Conservation (phyloP, 2,888 invertebrate genomes). For the Lepidochitona cinerea region DNA sequence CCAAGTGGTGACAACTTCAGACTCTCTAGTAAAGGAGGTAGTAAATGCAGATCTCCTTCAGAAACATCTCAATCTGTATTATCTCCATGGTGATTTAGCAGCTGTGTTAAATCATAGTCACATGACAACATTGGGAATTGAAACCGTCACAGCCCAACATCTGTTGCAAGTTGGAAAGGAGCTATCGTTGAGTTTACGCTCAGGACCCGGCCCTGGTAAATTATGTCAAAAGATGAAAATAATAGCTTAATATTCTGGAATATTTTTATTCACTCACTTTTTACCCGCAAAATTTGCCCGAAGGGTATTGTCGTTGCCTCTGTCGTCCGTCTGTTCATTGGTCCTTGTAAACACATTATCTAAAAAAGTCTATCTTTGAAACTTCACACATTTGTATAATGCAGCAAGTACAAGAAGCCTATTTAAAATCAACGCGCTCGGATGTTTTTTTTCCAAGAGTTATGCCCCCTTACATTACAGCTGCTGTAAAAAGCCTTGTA, state of each 20-base stretch:
- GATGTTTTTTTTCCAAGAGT: no score
- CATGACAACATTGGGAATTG: conserved; percentile 61
- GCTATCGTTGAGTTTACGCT: not conserved
- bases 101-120: conserved; percentile 48
- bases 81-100: conserved; percentile 60
- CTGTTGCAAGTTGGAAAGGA: conserved; percentile 33
- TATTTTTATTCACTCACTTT: no score
- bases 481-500: no score
- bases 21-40: conserved; percentile 57
- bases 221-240: not conserved
- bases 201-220: not conserved
- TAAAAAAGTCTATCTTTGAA: no score
- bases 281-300: no score
- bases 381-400: no score
- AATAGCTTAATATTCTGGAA: not conserved
- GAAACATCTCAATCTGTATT: conserved; percentile 58
- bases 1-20: conserved; percentile 58
- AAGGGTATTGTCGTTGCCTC: no score
- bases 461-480: no score
- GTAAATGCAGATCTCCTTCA: conserved; percentile 57
- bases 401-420: no score
- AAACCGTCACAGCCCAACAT: conserved; percentile 59
- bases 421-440: no score
- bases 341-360: no score
- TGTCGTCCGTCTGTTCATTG: no score